phyloP scores from a whole-genome alignment of 2,888 invertebrate genomes.

The Lepidocyrtoides sp. region DNA sequence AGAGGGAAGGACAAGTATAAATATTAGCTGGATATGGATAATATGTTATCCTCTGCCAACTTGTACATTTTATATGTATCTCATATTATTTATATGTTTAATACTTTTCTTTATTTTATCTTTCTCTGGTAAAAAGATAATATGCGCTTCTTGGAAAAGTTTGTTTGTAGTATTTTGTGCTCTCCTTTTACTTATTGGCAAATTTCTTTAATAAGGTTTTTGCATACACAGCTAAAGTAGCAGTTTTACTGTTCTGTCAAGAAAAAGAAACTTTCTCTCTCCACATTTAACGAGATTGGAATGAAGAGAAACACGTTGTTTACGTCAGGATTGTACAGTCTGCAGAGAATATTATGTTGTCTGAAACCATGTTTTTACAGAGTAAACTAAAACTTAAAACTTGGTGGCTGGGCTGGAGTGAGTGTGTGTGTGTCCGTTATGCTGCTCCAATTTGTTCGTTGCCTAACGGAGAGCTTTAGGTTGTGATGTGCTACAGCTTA shows the following conservation, averaged over 20 bases:
- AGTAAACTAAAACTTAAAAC: constrained; percentile 19
- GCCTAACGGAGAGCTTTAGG: constrained; percentile 45
- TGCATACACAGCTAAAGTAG: background rate
- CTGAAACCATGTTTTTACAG: constrained; percentile 45
- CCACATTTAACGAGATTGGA: constrained; percentile 53
- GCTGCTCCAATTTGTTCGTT: constrained; percentile 31
- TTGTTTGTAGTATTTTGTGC: constrained; percentile 48
- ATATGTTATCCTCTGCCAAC: background rate
- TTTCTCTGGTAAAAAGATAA: background rate
- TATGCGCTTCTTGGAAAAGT: constrained; percentile 6
- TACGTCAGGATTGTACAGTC: constrained; percentile 24
- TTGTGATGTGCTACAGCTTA: background rate
- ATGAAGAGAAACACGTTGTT: constrained; percentile 55
- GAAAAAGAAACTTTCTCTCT: constrained; percentile 41
- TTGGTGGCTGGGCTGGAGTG: too few species aligned
- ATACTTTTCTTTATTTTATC: constrained; percentile 18
- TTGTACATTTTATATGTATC: background rate
- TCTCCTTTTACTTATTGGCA: constrained; percentile 47
- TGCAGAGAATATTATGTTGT: constrained; percentile 62
- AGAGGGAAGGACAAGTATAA: background rate
- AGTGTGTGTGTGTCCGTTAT: background rate
- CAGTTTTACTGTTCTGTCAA: constrained; percentile 10
- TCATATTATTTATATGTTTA: background rate
- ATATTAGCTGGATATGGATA: background rate
- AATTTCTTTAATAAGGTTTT: constrained; percentile 65